These are phyloP conservation scores for Azemiops feae DNA, from an alignment of 2,113 vertebrate genomes.

Conservation along the genomic window DNA sequence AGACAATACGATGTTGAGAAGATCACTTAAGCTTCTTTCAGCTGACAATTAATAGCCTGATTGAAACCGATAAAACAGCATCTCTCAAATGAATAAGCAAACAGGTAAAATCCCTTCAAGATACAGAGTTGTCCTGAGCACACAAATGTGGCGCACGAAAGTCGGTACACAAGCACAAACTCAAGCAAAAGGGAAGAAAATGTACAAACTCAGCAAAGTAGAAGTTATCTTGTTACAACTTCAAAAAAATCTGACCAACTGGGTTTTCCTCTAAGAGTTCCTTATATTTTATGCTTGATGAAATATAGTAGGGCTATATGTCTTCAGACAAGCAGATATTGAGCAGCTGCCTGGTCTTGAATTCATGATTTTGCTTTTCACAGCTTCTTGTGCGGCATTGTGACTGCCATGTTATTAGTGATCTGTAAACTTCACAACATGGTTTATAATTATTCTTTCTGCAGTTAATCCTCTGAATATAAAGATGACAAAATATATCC, in stretches of 20 bases:
- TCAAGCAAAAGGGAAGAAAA: neutral
- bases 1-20: neutral
- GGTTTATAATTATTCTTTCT: neutral
- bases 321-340: slow-evolving; percentile 19
- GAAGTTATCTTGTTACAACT: neutral
- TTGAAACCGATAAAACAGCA: neutral
- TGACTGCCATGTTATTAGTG: neutral
- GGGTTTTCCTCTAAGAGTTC: neutral
- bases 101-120: neutral
- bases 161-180: neutral
- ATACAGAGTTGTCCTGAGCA: neutral
- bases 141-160: neutral
- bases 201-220: neutral
- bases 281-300: slow-evolving; percentile 22
- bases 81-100: neutral
- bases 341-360: slow-evolving; percentile 4
- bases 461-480: neutral
- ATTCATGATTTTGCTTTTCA: neutral
- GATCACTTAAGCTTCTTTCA: neutral
- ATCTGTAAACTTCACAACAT: neutral
- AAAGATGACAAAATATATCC: fast-evolving
- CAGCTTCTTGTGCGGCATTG: neutral
- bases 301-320: neutral
- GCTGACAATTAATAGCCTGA: neutral
- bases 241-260: neutral